A percentile compares a stretch with the other conserved stretches of the same genome.
Evolutionary conservation across 2,888 invertebrate species (phyloP).

Genomic region (Papilio demoleus): DNA sequence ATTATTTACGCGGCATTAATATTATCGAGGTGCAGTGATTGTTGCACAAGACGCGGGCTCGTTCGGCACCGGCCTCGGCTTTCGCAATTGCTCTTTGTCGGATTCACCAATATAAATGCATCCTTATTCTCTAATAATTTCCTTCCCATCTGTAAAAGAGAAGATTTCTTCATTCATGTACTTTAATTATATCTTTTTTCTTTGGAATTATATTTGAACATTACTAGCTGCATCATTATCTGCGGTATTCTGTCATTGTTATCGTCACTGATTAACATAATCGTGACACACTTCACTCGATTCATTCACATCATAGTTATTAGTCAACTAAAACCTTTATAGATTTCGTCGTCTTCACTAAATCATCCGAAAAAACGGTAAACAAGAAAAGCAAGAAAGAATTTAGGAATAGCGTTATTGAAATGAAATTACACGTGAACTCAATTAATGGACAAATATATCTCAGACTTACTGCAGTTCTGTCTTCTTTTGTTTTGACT

Average conservation of each 20-base stretch:
- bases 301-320: slow-evolving; percentile 17
- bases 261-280: slow-evolving; percentile 6
- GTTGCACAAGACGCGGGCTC: slow-evolving; percentile 42
- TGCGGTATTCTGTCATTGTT: slow-evolving; percentile 9
- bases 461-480: background rate
- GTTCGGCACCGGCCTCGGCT: slow-evolving; percentile 48
- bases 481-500: background rate
- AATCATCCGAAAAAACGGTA: background rate
- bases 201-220: background rate
- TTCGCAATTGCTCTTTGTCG: slow-evolving; percentile 49
- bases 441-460: background rate
- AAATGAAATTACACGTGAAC: background rate
- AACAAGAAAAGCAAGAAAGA: background rate
- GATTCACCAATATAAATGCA: slow-evolving; percentile 43
- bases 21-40: slow-evolving; percentile 31
- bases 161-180: too few species aligned
- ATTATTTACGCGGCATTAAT: slow-evolving; percentile 24
- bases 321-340: background rate
- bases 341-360: background rate
- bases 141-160: slow-evolving; percentile 19
- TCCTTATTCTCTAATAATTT: slow-evolving; percentile 34
- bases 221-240: background rate
- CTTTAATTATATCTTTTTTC: background rate
- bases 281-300: slow-evolving; percentile 16
- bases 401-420: background rate